Conservation (phyloP, 2,113 vertebrate species). For the Felis chaus region DNA sequence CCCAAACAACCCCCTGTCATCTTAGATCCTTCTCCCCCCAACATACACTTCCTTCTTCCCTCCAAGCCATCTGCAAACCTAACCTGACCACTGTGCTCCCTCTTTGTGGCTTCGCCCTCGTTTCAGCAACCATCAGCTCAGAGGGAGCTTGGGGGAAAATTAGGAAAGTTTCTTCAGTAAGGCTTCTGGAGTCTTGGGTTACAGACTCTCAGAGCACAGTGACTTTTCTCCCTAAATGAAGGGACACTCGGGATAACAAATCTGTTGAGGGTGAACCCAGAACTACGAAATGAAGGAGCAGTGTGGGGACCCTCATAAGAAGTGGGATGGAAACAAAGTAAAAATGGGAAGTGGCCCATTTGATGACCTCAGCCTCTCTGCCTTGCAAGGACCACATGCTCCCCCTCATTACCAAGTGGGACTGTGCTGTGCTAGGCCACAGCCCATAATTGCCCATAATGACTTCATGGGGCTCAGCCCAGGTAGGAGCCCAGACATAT, state of each 20-base stretch:
- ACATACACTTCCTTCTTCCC: background rate
- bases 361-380: slow-evolving; percentile 40
- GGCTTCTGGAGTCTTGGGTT: background rate
- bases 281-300: background rate
- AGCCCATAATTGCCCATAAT: slow-evolving; percentile 72
- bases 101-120: background rate
- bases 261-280: background rate
- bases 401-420: slow-evolving; percentile 57
- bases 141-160: background rate
- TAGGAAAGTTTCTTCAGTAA: background rate
- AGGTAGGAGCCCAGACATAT: slow-evolving; percentile 63
- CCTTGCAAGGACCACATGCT: background rate
- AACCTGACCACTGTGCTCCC: background rate
- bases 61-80: background rate
- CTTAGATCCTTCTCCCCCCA: background rate
- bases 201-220: background rate
- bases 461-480: slow-evolving; percentile 71
- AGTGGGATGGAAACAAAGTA: background rate
- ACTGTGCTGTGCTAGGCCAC: slow-evolving; percentile 19
- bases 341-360: background rate
- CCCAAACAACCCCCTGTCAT: background rate
- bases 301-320: background rate
- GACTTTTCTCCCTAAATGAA: background rate
- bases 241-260: background rate
- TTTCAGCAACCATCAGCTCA: background rate